phyloP scores from a whole-genome alignment of 30 jellyfish, hydroid and myxozoan species.

The Aurelia sp. region DNA sequence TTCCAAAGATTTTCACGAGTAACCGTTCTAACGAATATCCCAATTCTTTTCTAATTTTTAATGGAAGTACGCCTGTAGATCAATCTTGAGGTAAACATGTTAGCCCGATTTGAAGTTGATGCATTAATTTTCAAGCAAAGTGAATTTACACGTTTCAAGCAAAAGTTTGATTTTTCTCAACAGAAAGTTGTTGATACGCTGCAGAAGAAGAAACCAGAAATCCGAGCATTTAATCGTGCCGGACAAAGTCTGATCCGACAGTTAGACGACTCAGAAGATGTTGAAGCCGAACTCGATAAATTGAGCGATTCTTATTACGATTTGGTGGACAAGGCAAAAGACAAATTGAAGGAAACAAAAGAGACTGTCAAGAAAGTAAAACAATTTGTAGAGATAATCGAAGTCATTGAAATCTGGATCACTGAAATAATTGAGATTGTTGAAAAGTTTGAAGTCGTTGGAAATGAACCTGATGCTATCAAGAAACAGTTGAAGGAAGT shows the following conservation, averaged over 20 bases:
- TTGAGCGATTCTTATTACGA: slow-evolving; percentile 91
- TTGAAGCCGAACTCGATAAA: slow-evolving; percentile 89
- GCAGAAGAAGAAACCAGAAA: slow-evolving; percentile 89
- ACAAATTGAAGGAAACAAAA: slow-evolving; percentile 62
- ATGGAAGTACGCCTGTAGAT: too few relatives aligned
- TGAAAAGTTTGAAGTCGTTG: slow-evolving; percentile 26
- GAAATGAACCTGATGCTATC: slow-evolving; percentile 77
- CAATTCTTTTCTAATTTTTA: too few relatives aligned
- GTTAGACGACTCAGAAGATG: slow-evolving; percentile 78
- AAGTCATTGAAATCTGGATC: slow-evolving; percentile 81
- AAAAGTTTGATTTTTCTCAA: not conserved
- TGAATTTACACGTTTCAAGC: too few relatives aligned
- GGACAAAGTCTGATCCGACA: slow-evolving; percentile 97
- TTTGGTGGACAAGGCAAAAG: slow-evolving; percentile 77
- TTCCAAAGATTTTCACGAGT: too few relatives aligned
- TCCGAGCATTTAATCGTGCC: slow-evolving; percentile 95
- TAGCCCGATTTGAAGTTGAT: too few relatives aligned
- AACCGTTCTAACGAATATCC: too few relatives aligned
- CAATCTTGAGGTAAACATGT: too few relatives aligned
- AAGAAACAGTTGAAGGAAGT: slow-evolving; percentile 74
- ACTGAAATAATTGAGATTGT: slow-evolving; percentile 40
- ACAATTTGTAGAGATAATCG: slow-evolving; percentile 75
- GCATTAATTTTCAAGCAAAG: not conserved
- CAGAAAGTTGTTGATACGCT: slow-evolving; percentile 79
- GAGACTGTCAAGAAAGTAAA: slow-evolving; percentile 78